Percentiles rank a stretch among this genome's conserved stretches.
Conservation (phyloP, 2,888 invertebrate genomes). For the Nomada fabriciana region DNA sequence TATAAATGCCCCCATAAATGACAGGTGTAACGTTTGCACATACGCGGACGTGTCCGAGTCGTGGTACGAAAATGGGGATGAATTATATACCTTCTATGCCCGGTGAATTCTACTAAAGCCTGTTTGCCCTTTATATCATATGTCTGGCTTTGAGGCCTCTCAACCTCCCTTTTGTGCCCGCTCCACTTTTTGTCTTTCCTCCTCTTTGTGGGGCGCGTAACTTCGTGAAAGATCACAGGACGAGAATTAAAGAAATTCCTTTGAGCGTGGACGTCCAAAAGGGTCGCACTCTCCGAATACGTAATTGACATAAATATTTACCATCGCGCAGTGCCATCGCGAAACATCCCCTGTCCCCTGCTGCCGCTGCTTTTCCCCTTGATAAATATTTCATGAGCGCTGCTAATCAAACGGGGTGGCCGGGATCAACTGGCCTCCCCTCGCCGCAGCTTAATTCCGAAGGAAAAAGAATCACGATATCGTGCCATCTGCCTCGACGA, state of each 20-base stretch:
- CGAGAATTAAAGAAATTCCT: slow-evolving; percentile 55
- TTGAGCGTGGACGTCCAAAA: slow-evolving; percentile 42
- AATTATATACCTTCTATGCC: not conserved
- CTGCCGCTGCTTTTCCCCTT: slow-evolving; percentile 10
- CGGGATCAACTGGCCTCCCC: not conserved
- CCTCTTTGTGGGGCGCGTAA: slow-evolving; percentile 22
- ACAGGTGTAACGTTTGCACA: slow-evolving; percentile 60
- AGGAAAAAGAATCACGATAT: slow-evolving; percentile 4
- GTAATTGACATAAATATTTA: slow-evolving; percentile 66
- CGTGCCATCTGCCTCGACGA: not conserved
- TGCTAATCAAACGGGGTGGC: slow-evolving; percentile 50
- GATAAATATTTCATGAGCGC: slow-evolving; percentile 59
- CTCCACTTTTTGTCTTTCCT: not conserved
- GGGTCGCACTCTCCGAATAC: slow-evolving; percentile 22
- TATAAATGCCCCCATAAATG: slow-evolving; percentile 73
- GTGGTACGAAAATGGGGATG: slow-evolving; percentile 20
- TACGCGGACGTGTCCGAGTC: slow-evolving; percentile 17
- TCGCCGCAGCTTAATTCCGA: not conserved
- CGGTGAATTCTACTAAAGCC: not conserved
- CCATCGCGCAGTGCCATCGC: slow-evolving; percentile 18
- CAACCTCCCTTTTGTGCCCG: not conserved
- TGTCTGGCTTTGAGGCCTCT: not conserved
- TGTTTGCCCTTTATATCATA: too few relatives aligned
- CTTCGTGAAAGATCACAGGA: slow-evolving; percentile 39
- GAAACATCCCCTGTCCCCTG: slow-evolving; percentile 12